A percentile compares a stretch with the other conserved stretches of the same genome.
These are phyloP conservation scores for Protaetia brevitarsis DNA, from an alignment of 1,140 invertebrate species.

Conservation along the genomic window DNA sequence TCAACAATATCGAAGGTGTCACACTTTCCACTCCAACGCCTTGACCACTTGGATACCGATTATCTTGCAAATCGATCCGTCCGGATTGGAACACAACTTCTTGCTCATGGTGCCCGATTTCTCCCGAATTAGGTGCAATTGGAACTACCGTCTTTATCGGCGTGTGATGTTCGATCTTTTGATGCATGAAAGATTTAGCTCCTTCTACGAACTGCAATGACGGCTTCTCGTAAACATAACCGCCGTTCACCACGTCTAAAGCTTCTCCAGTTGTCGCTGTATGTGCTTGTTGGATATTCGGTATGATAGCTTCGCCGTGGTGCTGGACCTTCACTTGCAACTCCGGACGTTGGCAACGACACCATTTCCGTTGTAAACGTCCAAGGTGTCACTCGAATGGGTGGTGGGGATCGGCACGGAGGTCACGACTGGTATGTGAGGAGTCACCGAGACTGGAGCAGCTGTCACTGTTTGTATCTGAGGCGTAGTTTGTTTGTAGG, in stretches of 20 bases:
- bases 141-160: background rate
- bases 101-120: background rate
- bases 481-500: background rate
- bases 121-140: background rate
- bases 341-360: slow-evolving; percentile 44
- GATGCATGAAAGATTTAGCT: background rate
- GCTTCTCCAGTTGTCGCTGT: background rate
- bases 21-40: background rate
- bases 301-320: background rate
- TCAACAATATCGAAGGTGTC: background rate
- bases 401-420: slow-evolving; percentile 24
- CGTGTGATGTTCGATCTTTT: background rate
- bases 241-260: background rate
- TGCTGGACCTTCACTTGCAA: slow-evolving; percentile 39
- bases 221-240: background rate
- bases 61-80: too few relatives aligned
- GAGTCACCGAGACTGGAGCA: slow-evolving; percentile 23
- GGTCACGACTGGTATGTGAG: slow-evolving; percentile 13
- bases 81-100: background rate
- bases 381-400: slow-evolving; percentile 36
- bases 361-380: slow-evolving; percentile 36
- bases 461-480: slow-evolving; percentile 24
- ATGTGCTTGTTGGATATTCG: background rate
- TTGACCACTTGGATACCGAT: too few relatives aligned
- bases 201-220: background rate